A percentile compares a stretch with the other conserved stretches of the same genome.
These are phyloP conservation scores for Coenobita brevimanus DNA, from an alignment of 1,140 invertebrate genomes.

Conservation along the genomic window DNA sequence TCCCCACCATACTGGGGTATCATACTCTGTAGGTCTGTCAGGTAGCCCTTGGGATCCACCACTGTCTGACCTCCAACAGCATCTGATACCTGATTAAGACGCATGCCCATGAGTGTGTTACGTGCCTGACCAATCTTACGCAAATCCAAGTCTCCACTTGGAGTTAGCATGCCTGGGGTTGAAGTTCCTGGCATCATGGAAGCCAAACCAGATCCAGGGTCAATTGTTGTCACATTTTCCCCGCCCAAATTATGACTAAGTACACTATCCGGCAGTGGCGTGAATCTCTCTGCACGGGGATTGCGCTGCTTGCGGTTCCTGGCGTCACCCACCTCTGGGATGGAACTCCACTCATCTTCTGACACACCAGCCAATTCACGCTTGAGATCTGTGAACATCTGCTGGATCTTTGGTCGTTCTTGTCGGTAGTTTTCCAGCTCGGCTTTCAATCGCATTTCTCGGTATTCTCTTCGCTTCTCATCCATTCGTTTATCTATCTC, in stretches of 20 bases:
- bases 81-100: slow-evolving; percentile 98
- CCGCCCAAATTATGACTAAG: slow-evolving; percentile 91
- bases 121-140: slow-evolving; percentile 99
- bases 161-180: slow-evolving; percentile 81
- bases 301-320: slow-evolving; percentile 97
- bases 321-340: slow-evolving; percentile 99
- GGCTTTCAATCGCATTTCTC: slow-evolving; percentile 81
- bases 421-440: slow-evolving; percentile 98
- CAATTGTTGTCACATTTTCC: slow-evolving; percentile 86
- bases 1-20: slow-evolving; percentile 98
- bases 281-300: slow-evolving; percentile 95
- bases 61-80: slow-evolving; percentile 99
- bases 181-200: slow-evolving; percentile 83
- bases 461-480: slow-evolving; percentile 97
- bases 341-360: slow-evolving; percentile 96
- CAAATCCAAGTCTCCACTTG: slow-evolving; percentile 95
- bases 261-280: slow-evolving; percentile 97
- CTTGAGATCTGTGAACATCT: slow-evolving; percentile 99
- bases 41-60: slow-evolving; percentile 98
- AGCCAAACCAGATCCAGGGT: slow-evolving; percentile 87
- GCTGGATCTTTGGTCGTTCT: slow-evolving; percentile 99
- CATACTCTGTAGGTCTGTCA: slow-evolving; percentile 99
- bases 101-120: slow-evolving; percentile 99
- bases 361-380: slow-evolving; percentile 89
- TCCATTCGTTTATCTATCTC: slow-evolving; percentile 99